Conservation (phyloP, 2,113 vertebrate species). For the Perccottus glenii region DNA sequence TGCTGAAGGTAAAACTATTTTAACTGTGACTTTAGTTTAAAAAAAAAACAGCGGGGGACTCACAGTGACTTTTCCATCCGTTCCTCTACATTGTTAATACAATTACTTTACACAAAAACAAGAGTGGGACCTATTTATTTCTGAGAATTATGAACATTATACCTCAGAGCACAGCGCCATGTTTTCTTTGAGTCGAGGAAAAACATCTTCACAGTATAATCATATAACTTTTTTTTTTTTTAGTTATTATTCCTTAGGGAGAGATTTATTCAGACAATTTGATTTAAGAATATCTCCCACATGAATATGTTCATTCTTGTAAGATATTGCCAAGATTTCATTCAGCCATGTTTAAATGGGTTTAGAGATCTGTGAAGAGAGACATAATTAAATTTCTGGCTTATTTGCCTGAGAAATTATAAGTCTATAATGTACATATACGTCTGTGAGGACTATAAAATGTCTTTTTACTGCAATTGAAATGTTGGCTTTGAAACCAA, state of each 20-base stretch:
- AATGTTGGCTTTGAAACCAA: constrained; percentile 49
- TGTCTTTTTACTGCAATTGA: constrained; percentile 39
- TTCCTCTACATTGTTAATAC: no score
- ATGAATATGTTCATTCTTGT: constrained; percentile 56
- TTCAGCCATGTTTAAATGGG: constrained; percentile 65
- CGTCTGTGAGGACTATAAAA: constrained; percentile 54
- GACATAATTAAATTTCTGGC: constrained; percentile 75
- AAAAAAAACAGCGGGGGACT: no score
- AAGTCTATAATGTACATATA: constrained; percentile 60
- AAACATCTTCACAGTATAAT: constrained; percentile 50
- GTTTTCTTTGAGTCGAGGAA: constrained; percentile 24
- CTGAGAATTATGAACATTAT: no score
- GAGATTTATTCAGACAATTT: constrained; percentile 53
- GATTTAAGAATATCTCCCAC: constrained; percentile 50
- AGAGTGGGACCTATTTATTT: no score
- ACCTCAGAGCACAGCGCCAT: no score
- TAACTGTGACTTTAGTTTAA: no score
- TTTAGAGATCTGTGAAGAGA: constrained; percentile 54
- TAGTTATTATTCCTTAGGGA: constrained; percentile 55
- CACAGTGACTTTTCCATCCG: no score
- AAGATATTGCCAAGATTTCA: constrained; percentile 72
- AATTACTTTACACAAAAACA: no score
- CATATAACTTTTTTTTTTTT: constrained; percentile 58
- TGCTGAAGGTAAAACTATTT: no score
- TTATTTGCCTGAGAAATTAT: constrained; percentile 72